These are phyloP conservation scores for Phocoena sinus DNA, from an alignment of 2,113 vertebrate genomes.

Conservation along the genomic window DNA sequence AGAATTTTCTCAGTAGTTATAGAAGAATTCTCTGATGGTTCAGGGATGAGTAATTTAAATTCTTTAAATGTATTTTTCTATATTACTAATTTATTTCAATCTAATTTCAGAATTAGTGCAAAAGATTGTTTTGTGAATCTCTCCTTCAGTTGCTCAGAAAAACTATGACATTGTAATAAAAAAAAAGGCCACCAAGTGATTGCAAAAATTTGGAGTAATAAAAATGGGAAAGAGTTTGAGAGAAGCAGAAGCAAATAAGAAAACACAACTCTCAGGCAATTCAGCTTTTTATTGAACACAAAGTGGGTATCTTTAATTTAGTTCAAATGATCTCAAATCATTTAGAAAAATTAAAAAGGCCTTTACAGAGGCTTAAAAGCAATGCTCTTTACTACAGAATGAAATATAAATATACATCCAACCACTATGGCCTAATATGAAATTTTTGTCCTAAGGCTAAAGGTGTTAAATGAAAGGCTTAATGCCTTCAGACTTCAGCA, in stretches of 20 bases:
- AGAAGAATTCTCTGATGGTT: constrained; percentile 32
- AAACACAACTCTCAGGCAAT: background rate
- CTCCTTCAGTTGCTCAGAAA: background rate
- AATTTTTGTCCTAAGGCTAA: background rate
- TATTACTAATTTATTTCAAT: constrained; percentile 55
- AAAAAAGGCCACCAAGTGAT: background rate
- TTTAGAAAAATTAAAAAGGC: background rate
- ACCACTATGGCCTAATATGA: background rate
- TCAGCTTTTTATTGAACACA: background rate
- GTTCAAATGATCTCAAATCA: background rate
- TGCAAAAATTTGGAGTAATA: background rate
- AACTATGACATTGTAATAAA: background rate
- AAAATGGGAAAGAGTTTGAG: background rate
- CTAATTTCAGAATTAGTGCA: constrained; percentile 53
- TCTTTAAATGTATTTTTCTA: constrained; percentile 45
- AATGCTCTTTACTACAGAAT: background rate
- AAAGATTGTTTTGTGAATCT: background rate
- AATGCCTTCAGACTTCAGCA: background rate
- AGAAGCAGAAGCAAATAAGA: background rate
- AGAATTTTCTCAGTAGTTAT: constrained; percentile 6
- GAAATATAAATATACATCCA: background rate
- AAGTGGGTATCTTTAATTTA: background rate
- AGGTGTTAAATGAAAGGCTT: background rate
- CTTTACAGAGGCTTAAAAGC: background rate
- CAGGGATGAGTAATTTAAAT: constrained; percentile 56